Evolutionary conservation across 1,140 invertebrate genomes (phyloP).

Genomic region (Macrobrachium rosenbergii): DNA sequence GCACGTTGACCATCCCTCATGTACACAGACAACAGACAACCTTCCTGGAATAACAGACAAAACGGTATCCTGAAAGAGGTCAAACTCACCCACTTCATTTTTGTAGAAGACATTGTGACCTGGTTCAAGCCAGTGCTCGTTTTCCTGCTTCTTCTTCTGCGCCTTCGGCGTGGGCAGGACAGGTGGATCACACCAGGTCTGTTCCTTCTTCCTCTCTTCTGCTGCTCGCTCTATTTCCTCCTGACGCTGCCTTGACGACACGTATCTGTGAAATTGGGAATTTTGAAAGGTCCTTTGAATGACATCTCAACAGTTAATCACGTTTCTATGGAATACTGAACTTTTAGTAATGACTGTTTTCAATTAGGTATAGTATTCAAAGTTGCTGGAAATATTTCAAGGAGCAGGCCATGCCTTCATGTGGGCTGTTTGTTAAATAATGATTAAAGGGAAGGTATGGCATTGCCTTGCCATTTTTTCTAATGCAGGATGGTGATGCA

Average conservation of each 20-base stretch:
- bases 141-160: constrained; percentile 53
- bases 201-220: constrained; percentile 53
- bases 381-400: no score
- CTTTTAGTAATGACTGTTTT: no score
- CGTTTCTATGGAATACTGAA: no score
- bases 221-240: constrained; percentile 59
- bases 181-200: constrained; percentile 58
- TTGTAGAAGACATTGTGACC: constrained; percentile 68
- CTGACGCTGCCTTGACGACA: constrained; percentile 59
- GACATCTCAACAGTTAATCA: no score
- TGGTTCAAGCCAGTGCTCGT: constrained; percentile 66
- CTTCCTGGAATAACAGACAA: not conserved
- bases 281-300: no score
- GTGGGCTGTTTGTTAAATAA: no score
- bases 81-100: constrained; percentile 67
- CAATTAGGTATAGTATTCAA: no score
- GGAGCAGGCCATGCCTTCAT: no score
- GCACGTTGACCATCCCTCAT: not conserved
- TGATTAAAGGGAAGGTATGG: no score
- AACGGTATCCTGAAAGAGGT: not conserved
- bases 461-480: no score
- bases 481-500: no score
- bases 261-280: constrained; percentile 42
- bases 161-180: constrained; percentile 45
- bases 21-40: not conserved